phyloP scores from a whole-genome alignment of 2,888 invertebrate species.

The Busseola fusca region DNA sequence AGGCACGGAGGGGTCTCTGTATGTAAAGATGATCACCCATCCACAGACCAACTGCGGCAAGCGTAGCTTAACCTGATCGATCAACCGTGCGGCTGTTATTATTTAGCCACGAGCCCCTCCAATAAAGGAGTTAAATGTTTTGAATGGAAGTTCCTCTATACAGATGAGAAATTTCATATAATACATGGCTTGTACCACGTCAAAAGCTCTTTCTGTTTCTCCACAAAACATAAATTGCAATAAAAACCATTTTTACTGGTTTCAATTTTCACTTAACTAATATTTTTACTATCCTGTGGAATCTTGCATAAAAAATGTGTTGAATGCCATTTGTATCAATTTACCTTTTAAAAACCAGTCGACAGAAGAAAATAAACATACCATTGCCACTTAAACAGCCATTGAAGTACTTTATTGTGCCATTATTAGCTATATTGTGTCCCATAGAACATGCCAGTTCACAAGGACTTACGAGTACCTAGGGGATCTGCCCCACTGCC shows the following conservation, averaged over 20 bases:
- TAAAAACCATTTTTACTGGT: background rate
- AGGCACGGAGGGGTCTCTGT: no score
- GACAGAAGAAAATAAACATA: constrained; percentile 38
- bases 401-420: constrained; percentile 38
- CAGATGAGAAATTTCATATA: no score
- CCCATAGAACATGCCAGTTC: constrained; percentile 21
- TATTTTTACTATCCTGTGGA: background rate
- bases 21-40: no score
- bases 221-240: background rate
- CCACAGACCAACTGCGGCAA: no score
- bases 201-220: background rate
- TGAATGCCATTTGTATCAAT: constrained; percentile 24
- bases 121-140: no score
- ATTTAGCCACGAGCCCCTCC: no score
- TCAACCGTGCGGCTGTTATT: no score
- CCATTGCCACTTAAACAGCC: constrained; percentile 23
- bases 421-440: constrained; percentile 31
- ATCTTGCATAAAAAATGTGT: background rate
- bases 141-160: no score
- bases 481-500: constrained; percentile 18
- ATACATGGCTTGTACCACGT: no score
- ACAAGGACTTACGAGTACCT: constrained; percentile 27
- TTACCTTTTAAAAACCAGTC: constrained; percentile 38
- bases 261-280: background rate
- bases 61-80: no score